phyloP scores from a whole-genome alignment of 2,888 invertebrate species.

The Latheticus oryzae region DNA sequence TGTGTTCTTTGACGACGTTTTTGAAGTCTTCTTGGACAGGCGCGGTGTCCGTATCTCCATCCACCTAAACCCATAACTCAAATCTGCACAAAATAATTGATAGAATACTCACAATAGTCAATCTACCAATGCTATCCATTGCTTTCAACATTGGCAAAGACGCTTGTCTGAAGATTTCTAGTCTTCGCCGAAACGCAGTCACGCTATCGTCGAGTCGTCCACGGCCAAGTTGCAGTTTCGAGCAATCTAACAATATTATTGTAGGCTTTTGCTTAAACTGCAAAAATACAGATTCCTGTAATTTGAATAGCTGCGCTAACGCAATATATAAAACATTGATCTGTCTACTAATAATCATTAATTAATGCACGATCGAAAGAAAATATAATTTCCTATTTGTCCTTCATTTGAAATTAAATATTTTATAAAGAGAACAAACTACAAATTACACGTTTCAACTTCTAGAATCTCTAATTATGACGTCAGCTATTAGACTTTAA shows the following conservation, averaged over 20 bases:
- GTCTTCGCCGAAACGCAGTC: slow-evolving; percentile 83
- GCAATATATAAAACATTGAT: not conserved
- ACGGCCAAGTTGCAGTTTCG: slow-evolving; percentile 87
- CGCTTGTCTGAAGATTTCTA: slow-evolving; percentile 88
- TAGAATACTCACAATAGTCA: slow-evolving; percentile 77
- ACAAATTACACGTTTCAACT: slow-evolving; percentile 33
- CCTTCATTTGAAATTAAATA: slow-evolving; percentile 33
- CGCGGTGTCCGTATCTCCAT: slow-evolving; percentile 85
- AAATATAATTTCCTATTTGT: slow-evolving; percentile 29
- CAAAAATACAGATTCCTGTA: slow-evolving; percentile 50
- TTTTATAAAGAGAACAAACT: slow-evolving; percentile 25
- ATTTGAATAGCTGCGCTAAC: not conserved
- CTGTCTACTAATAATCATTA: too few species aligned
- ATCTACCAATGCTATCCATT: slow-evolving; percentile 83
- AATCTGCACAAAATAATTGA: not conserved
- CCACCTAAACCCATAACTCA: slow-evolving; percentile 71
- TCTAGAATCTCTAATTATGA: slow-evolving; percentile 30
- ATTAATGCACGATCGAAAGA: slow-evolving; percentile 13
- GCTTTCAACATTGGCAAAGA: slow-evolving; percentile 90
- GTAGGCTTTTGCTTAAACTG: slow-evolving; percentile 84
- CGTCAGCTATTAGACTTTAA: slow-evolving; percentile 22
- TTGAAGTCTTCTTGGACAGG: slow-evolving; percentile 84
- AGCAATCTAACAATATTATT: slow-evolving; percentile 89
- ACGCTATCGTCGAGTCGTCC: slow-evolving; percentile 88
- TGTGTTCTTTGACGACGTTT: slow-evolving; percentile 75